Evolutionary conservation across 2,888 invertebrate species (phyloP), one percentile per base, ranked within the genome.

Genomic region (Erebia ligea): DNA sequence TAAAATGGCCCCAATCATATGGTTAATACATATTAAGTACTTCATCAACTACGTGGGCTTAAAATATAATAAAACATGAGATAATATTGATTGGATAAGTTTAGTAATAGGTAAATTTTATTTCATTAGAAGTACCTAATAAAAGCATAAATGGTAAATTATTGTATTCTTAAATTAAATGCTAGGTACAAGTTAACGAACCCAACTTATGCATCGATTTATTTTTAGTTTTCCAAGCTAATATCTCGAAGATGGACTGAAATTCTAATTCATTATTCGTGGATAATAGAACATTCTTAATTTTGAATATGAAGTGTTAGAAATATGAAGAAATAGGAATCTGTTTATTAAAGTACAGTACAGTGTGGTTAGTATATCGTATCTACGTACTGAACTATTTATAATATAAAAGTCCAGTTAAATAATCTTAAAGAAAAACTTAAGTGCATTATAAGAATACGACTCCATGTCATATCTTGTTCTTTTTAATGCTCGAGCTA

Each of bases 391-490:
- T 34, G 34, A 34, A 34, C 34, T 34, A 6, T 34, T 34, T 34
- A 34, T 6, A 34, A 34, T 34, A 34, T 34, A 34, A 34, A 34
- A 34, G 19, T 10, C 50, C 0, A n/a, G 8, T 8, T 8, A 1
- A n/a, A 2, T 54, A n/a, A n/a, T 6, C 34, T 58, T 17, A 40
- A 61, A 25, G 19, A 40, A 58, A 15, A 19, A 57, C 17, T 25
- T 25, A 58, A 17, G 50, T 15, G 50, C n/a, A 10, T 52, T 17
- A 19, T 13, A 25, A 21, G 50, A 52, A 15, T 34, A 13, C 80
- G 19, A 70, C 84, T 91, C 89, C 40, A 85, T 58, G 54, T 11
- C 21, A 81, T 82, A 79, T 72, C 73, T 83, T 82, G 86, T 82
- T 77, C 70, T 77, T 79, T 75, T 75, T 80, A 77, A 81, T 85